phyloP scores from a whole-genome alignment of 2,113 vertebrate genomes.

The Heterotilapia buettikoferi region DNA sequence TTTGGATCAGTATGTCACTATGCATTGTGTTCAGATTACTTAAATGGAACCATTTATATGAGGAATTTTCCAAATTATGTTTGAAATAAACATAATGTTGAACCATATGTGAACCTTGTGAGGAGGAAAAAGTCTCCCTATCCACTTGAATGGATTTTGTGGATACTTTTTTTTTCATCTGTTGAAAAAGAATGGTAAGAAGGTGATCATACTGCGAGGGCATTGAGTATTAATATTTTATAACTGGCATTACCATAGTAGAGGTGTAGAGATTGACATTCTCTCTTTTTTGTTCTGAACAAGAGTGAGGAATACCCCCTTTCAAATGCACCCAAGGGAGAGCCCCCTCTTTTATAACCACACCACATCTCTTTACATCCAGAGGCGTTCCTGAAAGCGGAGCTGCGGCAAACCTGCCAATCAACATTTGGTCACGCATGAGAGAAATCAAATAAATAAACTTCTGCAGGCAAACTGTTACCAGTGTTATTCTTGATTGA shows the following conservation, averaged over 20 bases:
- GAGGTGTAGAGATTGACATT: neutral
- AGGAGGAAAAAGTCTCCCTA: neutral
- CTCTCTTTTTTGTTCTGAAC: neutral
- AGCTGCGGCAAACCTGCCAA: neutral
- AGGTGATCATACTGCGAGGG: neutral
- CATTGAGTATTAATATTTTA: conserved; percentile 50
- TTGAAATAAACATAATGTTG: neutral
- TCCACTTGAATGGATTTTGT: neutral
- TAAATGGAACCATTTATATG: neutral
- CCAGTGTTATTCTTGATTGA: conserved; percentile 36
- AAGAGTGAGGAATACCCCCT: conserved; percentile 4
- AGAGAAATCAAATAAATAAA: conserved; percentile 40
- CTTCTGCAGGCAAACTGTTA: neutral
- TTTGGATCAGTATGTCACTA: neutral
- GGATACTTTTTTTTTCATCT: neutral
- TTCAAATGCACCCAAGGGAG: conserved; percentile 45
- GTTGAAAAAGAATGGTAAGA: neutral
- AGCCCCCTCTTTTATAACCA: conserved; percentile 5
- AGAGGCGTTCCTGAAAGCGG: neutral
- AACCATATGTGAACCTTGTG: neutral
- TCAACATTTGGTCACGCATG: conserved; percentile 8
- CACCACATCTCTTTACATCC: neutral
- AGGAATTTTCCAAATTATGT: neutral
- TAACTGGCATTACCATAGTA: neutral
- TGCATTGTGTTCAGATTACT: neutral